Percentiles rank a stretch among this genome's conserved stretches.
These are phyloP conservation scores for Notothenia rossii DNA, from an alignment of 2,113 vertebrate species.

Conservation along the genomic window DNA sequence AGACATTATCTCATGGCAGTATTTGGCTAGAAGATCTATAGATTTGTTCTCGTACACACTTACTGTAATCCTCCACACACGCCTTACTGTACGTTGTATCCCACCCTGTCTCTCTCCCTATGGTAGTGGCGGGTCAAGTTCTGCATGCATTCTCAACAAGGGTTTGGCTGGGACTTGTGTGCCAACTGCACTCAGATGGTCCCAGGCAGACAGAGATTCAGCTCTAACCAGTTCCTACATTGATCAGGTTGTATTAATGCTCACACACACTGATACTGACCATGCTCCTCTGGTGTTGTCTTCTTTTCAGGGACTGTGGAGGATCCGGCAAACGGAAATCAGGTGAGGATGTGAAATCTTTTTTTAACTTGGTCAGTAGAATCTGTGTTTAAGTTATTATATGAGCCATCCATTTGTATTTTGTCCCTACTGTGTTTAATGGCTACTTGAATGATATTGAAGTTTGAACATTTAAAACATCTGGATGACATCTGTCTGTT, in stretches of 20 bases:
- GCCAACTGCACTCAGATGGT: conserved; percentile 69
- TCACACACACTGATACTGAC: conserved; percentile 76
- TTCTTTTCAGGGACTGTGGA: conserved; percentile 92
- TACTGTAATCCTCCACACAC: conserved; percentile 28
- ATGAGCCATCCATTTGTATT: not conserved
- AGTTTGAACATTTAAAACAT: not conserved
- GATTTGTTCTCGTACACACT: conserved; percentile 43
- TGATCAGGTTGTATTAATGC: conserved; percentile 27
- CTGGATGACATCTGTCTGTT: not conserved
- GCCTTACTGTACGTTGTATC: conserved; percentile 25
- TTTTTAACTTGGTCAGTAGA: not conserved
- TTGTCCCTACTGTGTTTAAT: not conserved
- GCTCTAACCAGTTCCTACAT: conserved; percentile 15
- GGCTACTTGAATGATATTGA: not conserved
- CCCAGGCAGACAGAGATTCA: conserved; percentile 21
- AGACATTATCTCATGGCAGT: not conserved
- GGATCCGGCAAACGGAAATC: conserved; percentile 91
- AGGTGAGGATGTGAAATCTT: conserved; percentile 84
- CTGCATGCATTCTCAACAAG: conserved; percentile 75
- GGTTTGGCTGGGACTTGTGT: conserved; percentile 70
- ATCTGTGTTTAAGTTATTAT: not conserved
- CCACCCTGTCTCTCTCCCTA: conserved; percentile 68
- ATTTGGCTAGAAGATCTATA: conserved; percentile 20
- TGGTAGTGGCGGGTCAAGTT: conserved; percentile 68
- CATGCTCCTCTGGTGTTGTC: conserved; percentile 94